phyloP scores from a whole-genome alignment of 2,113 vertebrate genomes.

The Hyla sarda region DNA sequence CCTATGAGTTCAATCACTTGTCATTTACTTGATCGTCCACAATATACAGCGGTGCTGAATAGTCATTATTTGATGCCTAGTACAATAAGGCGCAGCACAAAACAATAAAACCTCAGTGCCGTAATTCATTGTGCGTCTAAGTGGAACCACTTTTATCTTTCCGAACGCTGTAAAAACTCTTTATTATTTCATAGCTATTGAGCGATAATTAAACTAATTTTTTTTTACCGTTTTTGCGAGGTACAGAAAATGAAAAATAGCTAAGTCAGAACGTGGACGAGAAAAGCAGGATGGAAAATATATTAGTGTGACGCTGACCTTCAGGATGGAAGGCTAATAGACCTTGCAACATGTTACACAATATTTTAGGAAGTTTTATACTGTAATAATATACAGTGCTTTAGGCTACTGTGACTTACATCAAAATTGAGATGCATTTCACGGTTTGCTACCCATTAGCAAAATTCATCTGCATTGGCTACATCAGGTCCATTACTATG shows the following conservation, averaged over 20 bases:
- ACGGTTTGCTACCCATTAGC: slow-evolving; percentile 27
- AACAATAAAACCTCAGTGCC: not conserved
- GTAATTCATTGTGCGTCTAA: not conserved
- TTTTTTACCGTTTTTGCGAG: not conserved
- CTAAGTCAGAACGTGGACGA: not conserved
- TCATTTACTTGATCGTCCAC: not conserved
- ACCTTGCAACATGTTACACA: slow-evolving; percentile 17
- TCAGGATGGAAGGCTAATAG: not conserved
- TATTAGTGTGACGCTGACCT: slow-evolving; percentile 26
- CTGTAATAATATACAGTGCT: slow-evolving; percentile 3
- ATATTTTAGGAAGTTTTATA: slow-evolving; percentile 11
- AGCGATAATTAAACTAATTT: not conserved
- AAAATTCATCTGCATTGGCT: not conserved
- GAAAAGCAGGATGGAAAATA: not conserved
- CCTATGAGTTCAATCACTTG: not conserved
- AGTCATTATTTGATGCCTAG: not conserved
- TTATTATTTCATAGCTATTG: not conserved
- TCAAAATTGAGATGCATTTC: slow-evolving; percentile 14
- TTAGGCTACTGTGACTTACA: not conserved
- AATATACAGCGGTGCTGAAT: not conserved
- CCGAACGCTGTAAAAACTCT: not conserved
- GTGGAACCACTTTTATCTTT: not conserved
- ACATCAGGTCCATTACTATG: not conserved
- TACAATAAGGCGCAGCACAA: not conserved
- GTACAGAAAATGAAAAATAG: not conserved